Percentiles rank a stretch among this genome's conserved stretches.
These are phyloP conservation scores for Athene cunicularia DNA, from an alignment of 2,113 vertebrate genomes.

Conservation along the genomic window DNA sequence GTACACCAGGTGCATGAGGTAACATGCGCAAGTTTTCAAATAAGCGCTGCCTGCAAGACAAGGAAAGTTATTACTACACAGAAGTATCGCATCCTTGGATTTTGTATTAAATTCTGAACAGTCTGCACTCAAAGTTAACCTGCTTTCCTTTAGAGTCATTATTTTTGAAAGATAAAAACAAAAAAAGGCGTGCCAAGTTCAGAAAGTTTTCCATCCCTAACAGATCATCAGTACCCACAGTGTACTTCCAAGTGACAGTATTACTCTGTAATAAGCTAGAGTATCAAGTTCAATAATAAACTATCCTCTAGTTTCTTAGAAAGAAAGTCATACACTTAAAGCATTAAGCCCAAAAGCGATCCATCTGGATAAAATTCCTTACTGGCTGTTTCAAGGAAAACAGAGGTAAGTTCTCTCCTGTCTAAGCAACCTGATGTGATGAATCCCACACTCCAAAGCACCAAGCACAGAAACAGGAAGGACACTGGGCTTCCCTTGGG, in stretches of 20 bases:
- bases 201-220: background rate
- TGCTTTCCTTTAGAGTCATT: background rate
- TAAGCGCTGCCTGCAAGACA: conserved; percentile 83
- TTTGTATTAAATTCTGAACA: background rate
- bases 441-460: background rate
- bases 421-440: background rate
- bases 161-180: background rate
- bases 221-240: background rate
- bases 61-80: background rate
- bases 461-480: background rate
- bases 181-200: background rate
- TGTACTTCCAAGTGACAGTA: background rate
- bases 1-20: conserved; percentile 91
- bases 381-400: background rate
- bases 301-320: background rate
- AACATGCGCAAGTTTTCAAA: conserved; percentile 96
- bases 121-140: background rate
- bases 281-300: background rate
- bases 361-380: background rate
- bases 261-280: background rate
- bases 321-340: background rate
- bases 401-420: background rate
- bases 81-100: background rate
- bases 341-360: background rate
- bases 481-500: background rate